These are phyloP conservation scores for Drosophila sp. DNA, from an alignment of 1,140 invertebrate genomes.

Conservation along the genomic window DNA sequence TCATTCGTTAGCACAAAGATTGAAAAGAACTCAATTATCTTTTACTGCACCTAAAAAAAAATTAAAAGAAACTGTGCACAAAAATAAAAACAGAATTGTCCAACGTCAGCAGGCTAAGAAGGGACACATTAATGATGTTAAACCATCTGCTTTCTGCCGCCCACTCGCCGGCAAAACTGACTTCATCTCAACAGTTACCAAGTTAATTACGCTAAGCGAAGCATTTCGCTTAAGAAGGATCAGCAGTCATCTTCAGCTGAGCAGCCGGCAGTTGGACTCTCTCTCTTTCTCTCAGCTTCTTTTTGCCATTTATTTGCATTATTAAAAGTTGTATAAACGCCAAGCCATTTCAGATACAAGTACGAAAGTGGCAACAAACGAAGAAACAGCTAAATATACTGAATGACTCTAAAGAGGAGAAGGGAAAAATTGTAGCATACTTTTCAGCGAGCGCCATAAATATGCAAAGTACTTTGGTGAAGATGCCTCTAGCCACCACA, in stretches of 20 bases:
- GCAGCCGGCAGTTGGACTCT: conserved; percentile 31
- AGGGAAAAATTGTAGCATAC: conserved; percentile 57
- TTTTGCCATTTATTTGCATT: conserved; percentile 66
- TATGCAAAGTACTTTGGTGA: conserved; percentile 59
- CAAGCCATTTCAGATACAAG: conserved; percentile 18
- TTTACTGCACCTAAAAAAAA: conserved; percentile 66
- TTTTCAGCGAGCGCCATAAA: conserved; percentile 55
- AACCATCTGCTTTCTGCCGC: conserved; percentile 30
- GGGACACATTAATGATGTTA: conserved; percentile 73
- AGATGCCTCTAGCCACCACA: conserved; percentile 20
- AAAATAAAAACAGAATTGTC: conserved; percentile 28
- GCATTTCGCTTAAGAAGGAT: conserved; percentile 53
- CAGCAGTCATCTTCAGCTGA: conserved; percentile 31
- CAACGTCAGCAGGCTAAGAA: conserved; percentile 44
- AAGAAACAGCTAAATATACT: conserved; percentile 1
- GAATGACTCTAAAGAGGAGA: conserved; percentile 18
- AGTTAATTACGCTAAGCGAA: conserved; percentile 77
- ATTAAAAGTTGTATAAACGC: conserved; percentile 55
- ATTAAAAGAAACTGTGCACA: conserved; percentile 17
- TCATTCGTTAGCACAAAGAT: conserved; percentile 54
- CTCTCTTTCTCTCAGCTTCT: conserved; percentile 22
- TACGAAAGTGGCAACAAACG: conserved; percentile 5
- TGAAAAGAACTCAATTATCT: conserved; percentile 79
- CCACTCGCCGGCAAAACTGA: conserved; percentile 19
- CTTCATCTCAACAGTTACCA: conserved; percentile 75